These are phyloP conservation scores for Heliconius eleuchia DNA, from an alignment of 1,140 invertebrate species.

Conservation along the genomic window DNA sequence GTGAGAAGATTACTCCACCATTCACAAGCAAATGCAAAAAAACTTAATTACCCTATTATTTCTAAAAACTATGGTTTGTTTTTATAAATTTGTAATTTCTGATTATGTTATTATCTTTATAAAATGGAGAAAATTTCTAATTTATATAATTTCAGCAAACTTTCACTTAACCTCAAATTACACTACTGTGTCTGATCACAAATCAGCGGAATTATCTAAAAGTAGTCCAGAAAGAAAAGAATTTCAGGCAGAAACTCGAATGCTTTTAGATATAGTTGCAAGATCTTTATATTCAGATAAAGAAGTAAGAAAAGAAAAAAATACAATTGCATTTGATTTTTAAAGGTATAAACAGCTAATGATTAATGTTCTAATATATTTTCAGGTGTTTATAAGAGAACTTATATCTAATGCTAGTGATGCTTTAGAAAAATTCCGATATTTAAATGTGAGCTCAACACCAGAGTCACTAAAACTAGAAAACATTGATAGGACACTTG, in stretches of 20 bases:
- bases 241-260: constrained; percentile 98
- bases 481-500: constrained; percentile 84
- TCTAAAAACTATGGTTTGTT: constrained; percentile 43
- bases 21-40: constrained; percentile 47
- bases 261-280: constrained; percentile 98
- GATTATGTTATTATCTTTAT: neutral
- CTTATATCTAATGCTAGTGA: constrained; percentile 98
- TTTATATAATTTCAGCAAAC: constrained; percentile 26
- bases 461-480: constrained; percentile 67
- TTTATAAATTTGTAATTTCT: neutral
- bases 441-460: constrained; percentile 85
- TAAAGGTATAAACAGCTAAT: neutral
- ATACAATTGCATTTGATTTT: neutral
- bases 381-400: constrained; percentile 95
- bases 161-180: constrained; percentile 39
- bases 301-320: constrained; percentile 84
- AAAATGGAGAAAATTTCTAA: neutral
- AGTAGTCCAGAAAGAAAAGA: constrained; percentile 86
- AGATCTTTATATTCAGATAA: constrained; percentile 98
- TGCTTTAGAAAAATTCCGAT: constrained; percentile 96
- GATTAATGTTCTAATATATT: neutral
- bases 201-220: constrained; percentile 80
- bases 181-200: constrained; percentile 59
- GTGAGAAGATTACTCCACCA: constrained; percentile 52
- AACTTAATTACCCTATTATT: constrained; percentile 43